Percentiles rank a stretch among this genome's conserved stretches.
Conservation (phyloP, 2,113 vertebrate species). For the Clarias batrachus region DNA sequence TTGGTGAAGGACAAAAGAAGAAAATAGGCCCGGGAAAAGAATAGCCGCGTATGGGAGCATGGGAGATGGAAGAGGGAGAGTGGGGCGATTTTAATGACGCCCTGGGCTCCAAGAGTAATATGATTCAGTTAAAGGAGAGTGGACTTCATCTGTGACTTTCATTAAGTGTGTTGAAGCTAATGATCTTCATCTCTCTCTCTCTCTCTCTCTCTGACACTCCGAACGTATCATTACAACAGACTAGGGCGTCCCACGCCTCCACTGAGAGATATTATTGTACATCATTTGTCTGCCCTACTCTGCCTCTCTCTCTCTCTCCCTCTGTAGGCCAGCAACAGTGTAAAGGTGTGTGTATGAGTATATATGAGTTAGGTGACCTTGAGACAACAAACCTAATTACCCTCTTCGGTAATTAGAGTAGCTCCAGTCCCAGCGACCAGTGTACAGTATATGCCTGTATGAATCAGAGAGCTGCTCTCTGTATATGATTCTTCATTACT, state of each 20-base stretch:
- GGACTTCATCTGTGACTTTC: conserved; percentile 53
- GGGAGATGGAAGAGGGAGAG: conserved; percentile 28
- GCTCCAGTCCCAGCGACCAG: conserved; percentile 23
- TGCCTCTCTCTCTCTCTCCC: not conserved
- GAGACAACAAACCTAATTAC: conserved; percentile 47
- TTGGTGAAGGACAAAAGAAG: conserved; percentile 37
- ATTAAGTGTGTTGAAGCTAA: conserved; percentile 52
- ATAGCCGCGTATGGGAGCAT: conserved; percentile 40
- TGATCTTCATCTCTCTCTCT: conserved; percentile 35
- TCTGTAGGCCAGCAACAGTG: conserved; percentile 6
- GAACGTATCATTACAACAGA: conserved; percentile 43
- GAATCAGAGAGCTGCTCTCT: not conserved
- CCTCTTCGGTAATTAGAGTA: conserved; percentile 49
- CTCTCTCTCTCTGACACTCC: conserved; percentile 16
- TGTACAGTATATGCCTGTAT: not conserved
- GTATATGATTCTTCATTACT: not conserved
- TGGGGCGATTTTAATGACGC: conserved; percentile 44
- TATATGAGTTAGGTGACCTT: conserved; percentile 39
- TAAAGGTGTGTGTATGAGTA: conserved; percentile 12
- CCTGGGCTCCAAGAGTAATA: conserved; percentile 44
- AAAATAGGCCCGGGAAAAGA: conserved; percentile 45
- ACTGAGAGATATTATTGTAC: conserved; percentile 42
- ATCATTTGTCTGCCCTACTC: conserved; percentile 32
- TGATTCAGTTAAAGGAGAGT: conserved; percentile 55
- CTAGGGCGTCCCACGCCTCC: conserved; percentile 26